Base-by-base conservation (phyloP, 2,113 vertebrate genomes). In the Platichthys flesus region DNA sequence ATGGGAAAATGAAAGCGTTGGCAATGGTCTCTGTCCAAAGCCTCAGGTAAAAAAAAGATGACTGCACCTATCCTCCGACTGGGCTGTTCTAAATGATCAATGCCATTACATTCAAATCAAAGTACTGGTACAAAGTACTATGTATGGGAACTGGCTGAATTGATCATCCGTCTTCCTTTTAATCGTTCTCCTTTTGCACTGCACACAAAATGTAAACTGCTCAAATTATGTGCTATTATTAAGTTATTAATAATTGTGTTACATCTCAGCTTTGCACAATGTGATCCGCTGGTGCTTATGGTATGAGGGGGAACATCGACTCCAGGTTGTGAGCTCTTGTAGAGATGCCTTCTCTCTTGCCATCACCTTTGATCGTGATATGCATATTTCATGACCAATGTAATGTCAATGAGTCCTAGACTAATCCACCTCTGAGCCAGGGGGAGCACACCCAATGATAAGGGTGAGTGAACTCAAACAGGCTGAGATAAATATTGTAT, bases 381-480 rank as follows among this genome's bases (percentile, higher is more conserved):
- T 95, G 83, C 90, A 94, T 95, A 91, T 94, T 94, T 93, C 91
- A 95, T 92, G 92, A 88, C 71, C 82, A 74, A 83, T 89, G 88
- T 92, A 92, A 93, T 93, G 92, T 90, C 91, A 92, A 90, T 91
- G 92, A 94, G 89, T 91, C 87, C 88, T 83, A 76, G 76, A 90
- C 83, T 83, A 90, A 92, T 93, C 91, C 84, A 90, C 85, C 91
- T 89, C 78, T 23, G 83, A 71, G 85, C 89, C 85, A 74, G 49
- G 75, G 85, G 74, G 88, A 88, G 86, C 87, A 83, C 82, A 89
- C 84, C 85, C 79, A 87, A 89, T 89, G 85, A 92, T 91, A 84
- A 90, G 89, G 87, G 82, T 85, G 83, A 89, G 87, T 88, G 91
- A 93, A 91, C 88, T 91, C 89, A 91, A 91, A 90, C 89, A 91